These are phyloP conservation scores for Baronia brevicornis DNA, from an alignment of 2,888 invertebrate genomes.

Conservation along the genomic window DNA sequence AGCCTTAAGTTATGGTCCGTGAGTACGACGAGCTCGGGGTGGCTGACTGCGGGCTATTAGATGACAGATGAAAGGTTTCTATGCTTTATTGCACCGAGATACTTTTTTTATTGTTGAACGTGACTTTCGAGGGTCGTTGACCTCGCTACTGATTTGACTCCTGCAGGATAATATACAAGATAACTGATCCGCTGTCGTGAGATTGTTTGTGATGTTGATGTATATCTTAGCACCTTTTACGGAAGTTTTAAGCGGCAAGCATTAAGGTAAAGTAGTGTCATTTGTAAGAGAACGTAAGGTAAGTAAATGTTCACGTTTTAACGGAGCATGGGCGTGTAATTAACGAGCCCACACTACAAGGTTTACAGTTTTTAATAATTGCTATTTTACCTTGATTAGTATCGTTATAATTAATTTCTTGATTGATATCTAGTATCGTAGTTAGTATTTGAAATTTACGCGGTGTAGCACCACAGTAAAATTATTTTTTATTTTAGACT, in stretches of 20 bases:
- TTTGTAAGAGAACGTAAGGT: conserved; percentile 6
- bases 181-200: conserved; percentile 33
- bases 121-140: conserved; percentile 52
- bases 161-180: conserved; percentile 42
- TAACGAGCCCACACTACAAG: conserved; percentile 1
- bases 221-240: conserved; percentile 44
- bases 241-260: conserved; percentile 24
- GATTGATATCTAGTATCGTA: too few species aligned
- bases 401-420: too few species aligned
- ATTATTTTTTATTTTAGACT: too few species aligned
- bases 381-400: too few species aligned
- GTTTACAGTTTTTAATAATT: too few species aligned
- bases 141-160: conserved; percentile 56
- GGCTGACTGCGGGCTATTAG: conserved; percentile 40
- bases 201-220: conserved; percentile 45
- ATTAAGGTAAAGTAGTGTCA: conserved; percentile 7
- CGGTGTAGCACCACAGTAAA: too few species aligned
- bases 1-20: conserved; percentile 57
- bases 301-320: conserved; percentile 4
- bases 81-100: conserved; percentile 52
- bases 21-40: conserved; percentile 42
- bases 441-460: too few species aligned
- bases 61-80: conserved; percentile 62
- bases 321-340: conserved; percentile 10
- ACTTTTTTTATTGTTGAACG: conserved; percentile 48